Percentiles rank a stretch among this genome's conserved stretches.
These are phyloP conservation scores for Teleiodes luculella DNA, from an alignment of 2,888 invertebrate species.

Conservation along the genomic window DNA sequence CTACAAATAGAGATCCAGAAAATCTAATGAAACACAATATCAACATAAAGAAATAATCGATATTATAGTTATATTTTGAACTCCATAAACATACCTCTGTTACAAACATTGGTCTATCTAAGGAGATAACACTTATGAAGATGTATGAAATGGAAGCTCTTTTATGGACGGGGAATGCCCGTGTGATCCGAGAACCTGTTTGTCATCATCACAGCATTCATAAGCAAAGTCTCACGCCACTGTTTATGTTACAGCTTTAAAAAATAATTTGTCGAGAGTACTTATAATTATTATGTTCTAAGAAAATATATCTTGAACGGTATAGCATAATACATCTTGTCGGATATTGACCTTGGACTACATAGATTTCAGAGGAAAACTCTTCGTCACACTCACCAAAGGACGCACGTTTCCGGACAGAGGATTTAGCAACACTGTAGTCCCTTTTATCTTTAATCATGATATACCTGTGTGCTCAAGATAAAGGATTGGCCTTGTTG, in stretches of 20 bases:
- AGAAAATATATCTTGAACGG: slow-evolving; percentile 4
- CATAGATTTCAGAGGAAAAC: slow-evolving; percentile 8
- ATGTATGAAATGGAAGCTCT: too few species aligned
- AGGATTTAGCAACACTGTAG: slow-evolving; percentile 15
- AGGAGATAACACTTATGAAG: too few species aligned
- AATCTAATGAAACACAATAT: too few species aligned
- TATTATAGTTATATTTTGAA: too few species aligned
- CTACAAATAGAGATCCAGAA: too few species aligned
- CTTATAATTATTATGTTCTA: slow-evolving; percentile 21
- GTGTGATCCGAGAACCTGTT: slow-evolving; percentile 44
- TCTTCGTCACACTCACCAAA: slow-evolving; percentile 2
- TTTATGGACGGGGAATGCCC: slow-evolving; percentile 35
- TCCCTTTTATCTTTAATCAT: slow-evolving; percentile 24
- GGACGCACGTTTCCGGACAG: slow-evolving; percentile 10
- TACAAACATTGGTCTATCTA: too few species aligned
- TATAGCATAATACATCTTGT: background rate
- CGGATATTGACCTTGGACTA: slow-evolving; percentile 13
- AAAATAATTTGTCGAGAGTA: slow-evolving; percentile 40
- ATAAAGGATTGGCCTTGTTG: slow-evolving; percentile 49
- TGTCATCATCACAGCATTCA: slow-evolving; percentile 20
- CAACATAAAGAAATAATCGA: too few species aligned
- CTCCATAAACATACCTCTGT: too few species aligned
- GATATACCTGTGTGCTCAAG: slow-evolving; percentile 43
- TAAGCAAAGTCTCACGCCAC: slow-evolving; percentile 57
- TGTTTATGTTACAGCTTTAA: slow-evolving; percentile 45